Base-by-base conservation (phyloP, 2,797 vertebrate genomes). In the Pipistrellus pipistrellus region DNA sequence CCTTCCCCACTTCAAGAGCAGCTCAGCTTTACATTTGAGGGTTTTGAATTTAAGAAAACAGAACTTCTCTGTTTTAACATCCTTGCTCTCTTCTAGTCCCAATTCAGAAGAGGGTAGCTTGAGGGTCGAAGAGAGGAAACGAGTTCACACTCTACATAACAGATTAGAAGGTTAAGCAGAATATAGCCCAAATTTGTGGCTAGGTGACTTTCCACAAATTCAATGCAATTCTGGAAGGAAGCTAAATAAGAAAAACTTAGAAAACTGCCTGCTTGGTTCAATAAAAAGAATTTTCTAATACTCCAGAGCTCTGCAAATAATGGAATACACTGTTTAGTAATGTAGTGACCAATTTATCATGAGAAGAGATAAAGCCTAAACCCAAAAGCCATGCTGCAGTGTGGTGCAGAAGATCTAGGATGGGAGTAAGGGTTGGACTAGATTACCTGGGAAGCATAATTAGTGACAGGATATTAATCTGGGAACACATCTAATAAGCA, bases 201-300 rank as follows among this genome's bases (percentile, higher is more conserved):
- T 69, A 66, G n/a, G 18, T 32, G 30, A 44, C 83, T 59, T 89
- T 73, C 23, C 69, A 92, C 44, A 90, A 73, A 96, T 14, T 38
- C 15, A 32, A 27, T 62, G 78, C 20, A 82, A 3, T 81, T 78
- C 64, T 32, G 48, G n/a, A 77, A 80, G 82, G 44, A 92, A 38
- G 59, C n/a, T 32, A n/a, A n/a, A 15, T 44, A 14, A 94, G 13
- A 72, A 71, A 72, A 76, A 27, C n/a, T 85, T 27, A 82, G 73
- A 78, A 90, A 68, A 23, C 20, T 91, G 62, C 15, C 48, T 51
- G n/a, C 23, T 87, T 68, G 12, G 30, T 55, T 75, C 38, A 23
- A 13, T 8, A 18, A 41, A 41, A 53, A 64, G 27, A 80, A 38
- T 71, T 48, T 64, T 77, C 81, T 95, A 64, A 88, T 27, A 82